Base-by-base conservation (phyloP, 2,113 vertebrate species). In the Trichomycterus rosablanca region DNA sequence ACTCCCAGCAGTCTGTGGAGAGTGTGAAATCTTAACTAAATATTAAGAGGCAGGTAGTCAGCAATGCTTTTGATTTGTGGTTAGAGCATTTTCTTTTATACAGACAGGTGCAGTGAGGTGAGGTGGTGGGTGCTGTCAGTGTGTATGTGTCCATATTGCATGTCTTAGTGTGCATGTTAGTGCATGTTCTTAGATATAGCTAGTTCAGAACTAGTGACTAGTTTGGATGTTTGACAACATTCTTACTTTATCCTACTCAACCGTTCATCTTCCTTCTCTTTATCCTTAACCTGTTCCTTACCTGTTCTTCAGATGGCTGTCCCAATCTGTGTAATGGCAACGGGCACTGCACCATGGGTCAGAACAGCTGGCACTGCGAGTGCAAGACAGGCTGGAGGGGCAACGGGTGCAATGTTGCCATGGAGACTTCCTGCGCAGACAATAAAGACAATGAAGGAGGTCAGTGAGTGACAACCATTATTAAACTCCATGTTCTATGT, bases 401-500 rank as follows among this genome's bases (percentile, higher is more conserved):
- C 30, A 87, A 89, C 5, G 95, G 96, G 76, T 99, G 96, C 91
- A 97, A 89, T 66, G 94, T 97, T 73, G 93, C 96, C 84, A 97
- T 99, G 95, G 96, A 97, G 82, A 99, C 94, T 30, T 93, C 94
- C 79, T 99, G 96, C 14, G 92, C 94, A 4, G 95, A 99, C 90
- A 94, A 83, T 90, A 97, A 97, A 90, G 96, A 99, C 84, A 99
- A 99, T 53, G 96, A 99, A 90, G 95, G 95, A 95, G 96, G 96
- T 99, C 86, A 94, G 88, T 26, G 35, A 18, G 14, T 18, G 37
- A 52, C 8, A 16, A 28, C 11, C 42, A 30, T 3, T 30, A 30
- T 30, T 30, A 30, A 30, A 3, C 26, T 7, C 7, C 26, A 30
- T 30, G 26, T 30, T 30, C 26, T 4, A 30, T n/a, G n/a, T n/a